Conservation (phyloP, 1,140 invertebrate genomes). For the Psix sp. region DNA sequence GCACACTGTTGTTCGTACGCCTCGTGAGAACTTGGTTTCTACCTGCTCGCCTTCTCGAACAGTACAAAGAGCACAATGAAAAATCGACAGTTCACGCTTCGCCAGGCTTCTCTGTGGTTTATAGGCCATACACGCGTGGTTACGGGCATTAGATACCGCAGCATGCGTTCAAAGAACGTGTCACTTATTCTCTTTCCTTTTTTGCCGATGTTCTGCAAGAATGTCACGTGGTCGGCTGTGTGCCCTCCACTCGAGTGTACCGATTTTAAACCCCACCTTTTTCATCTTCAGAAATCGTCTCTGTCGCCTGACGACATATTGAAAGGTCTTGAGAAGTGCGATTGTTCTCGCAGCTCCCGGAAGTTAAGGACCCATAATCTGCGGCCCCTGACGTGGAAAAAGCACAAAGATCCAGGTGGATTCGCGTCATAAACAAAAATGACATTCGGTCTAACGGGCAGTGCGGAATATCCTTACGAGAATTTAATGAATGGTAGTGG, state of each 20-base stretch:
- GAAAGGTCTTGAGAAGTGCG: conserved; percentile 24
- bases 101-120: conserved; percentile 50
- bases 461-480: conserved; percentile 37
- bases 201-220: conserved; percentile 4
- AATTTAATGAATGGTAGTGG: conserved; percentile 37
- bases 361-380: conserved; percentile 50
- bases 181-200: conserved; percentile 40
- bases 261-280: conserved; percentile 37
- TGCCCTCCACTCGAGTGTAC: conserved; percentile 8
- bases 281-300: conserved; percentile 13
- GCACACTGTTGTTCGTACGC: conserved; percentile 25
- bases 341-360: conserved; percentile 48
- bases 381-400: conserved; percentile 50
- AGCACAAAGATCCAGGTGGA: conserved; percentile 53
- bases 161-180: conserved; percentile 46
- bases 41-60: conserved; percentile 56
- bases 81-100: conserved; percentile 60
- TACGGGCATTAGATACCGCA: conserved; percentile 56
- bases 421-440: conserved; percentile 40
- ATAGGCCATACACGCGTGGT: conserved; percentile 56
- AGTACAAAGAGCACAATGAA: conserved; percentile 55
- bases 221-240: conserved; percentile 35
- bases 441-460: conserved; percentile 11
- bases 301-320: conserved; percentile 22
- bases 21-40: conserved; percentile 57